Base-by-base conservation (phyloP, 2,888 invertebrate genomes). In the Erpobdella octoculata region DNA sequence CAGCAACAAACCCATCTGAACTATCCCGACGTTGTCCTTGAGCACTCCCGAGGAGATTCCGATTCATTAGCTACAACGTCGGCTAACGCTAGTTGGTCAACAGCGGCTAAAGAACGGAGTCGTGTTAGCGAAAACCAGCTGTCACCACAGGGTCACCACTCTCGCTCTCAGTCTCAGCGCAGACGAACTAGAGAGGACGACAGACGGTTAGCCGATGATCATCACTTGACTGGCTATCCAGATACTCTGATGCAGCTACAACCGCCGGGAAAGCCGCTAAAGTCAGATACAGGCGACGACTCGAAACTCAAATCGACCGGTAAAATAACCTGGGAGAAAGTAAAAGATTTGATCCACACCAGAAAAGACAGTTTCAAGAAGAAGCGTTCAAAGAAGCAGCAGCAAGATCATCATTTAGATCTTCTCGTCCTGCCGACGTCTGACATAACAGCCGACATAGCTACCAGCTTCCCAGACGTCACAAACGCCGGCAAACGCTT, bases 271-370 rank as follows among this genome's bases (percentile, higher is more conserved):
- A 21, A 53, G 53, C 53, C 21, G 4, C 53, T 53, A 21, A 53
- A 53, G 28, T 15, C 21, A 18, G 21, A 28, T n/a, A 9, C n/a
- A 46, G 21, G 5, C 15, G 53, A 53, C 4, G 53, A 53, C 21
- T n/a, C 53, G 2, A 53, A 53, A 53, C 6, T 53, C 28, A 21
- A 28, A 4, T 48, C 33, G 12, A 6, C 21, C 15, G 58, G 48
- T n/a, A 53, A 36, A 6, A 53, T 33, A 8, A 48, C 69, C 15
- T 69, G 69, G 69, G 69, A 69, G 37, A 48, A 33, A 58, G 36
- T 69, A 35, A 69, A 69, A 35, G 69, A 58, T 33, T 48, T 69
- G 18, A 69, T 69, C 33, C 69, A 69, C 8, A n/a, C 69, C 0
- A 69, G 58, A 28, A 69, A 58, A 25, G 58, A 37, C 31, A 58